These are phyloP conservation scores for Linnaemya tessellans DNA, from an alignment of 2,888 invertebrate species.

Conservation along the genomic window DNA sequence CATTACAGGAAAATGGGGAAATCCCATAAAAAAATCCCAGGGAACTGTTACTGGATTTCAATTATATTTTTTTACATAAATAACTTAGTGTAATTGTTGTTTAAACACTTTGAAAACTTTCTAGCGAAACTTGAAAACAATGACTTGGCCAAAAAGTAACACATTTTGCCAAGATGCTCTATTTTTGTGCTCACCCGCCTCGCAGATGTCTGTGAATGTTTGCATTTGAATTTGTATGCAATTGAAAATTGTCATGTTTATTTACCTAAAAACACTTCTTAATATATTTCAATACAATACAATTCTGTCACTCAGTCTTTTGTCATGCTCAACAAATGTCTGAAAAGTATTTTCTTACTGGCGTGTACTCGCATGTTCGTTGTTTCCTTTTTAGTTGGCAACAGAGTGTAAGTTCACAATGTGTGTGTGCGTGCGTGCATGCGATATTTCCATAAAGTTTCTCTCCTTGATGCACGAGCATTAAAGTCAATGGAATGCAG, in stretches of 20 bases:
- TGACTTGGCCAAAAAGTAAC: neutral
- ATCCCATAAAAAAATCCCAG: too few relatives aligned
- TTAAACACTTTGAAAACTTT: neutral
- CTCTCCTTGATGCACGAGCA: conserved; percentile 38
- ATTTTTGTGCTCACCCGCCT: neutral
- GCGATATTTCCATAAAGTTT: conserved; percentile 29
- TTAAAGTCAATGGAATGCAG: conserved; percentile 60
- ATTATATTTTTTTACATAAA: too few relatives aligned
- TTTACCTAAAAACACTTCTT: conserved; percentile 67
- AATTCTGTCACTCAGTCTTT: conserved; percentile 50
- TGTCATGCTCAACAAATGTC: conserved; percentile 55
- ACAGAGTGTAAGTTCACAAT: neutral
- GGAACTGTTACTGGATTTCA: too few relatives aligned
- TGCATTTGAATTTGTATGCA: conserved; percentile 43
- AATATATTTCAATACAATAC: conserved; percentile 60
- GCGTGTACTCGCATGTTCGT: neutral
- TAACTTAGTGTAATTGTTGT: too few relatives aligned
- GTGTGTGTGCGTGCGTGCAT: neutral
- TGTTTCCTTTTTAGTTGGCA: too few relatives aligned
- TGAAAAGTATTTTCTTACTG: conserved; percentile 31
- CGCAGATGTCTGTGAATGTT: neutral
- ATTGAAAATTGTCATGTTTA: conserved; percentile 61
- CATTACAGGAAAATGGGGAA: too few relatives aligned
- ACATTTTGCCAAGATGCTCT: neutral
- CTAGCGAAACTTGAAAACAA: neutral